phyloP scores from a whole-genome alignment of 2,888 invertebrate species.

The Mythimna ferrago region DNA sequence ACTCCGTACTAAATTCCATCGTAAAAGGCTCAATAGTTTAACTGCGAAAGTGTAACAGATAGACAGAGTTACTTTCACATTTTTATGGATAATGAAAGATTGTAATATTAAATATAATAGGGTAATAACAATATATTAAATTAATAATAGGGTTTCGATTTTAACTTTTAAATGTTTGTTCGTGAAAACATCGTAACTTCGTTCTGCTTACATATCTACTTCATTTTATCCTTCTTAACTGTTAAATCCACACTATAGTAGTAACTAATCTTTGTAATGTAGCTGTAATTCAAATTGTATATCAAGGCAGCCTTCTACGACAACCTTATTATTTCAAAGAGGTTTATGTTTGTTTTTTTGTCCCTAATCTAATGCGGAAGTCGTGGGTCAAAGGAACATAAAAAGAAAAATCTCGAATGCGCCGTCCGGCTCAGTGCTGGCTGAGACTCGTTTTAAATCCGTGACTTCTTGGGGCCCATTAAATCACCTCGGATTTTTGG shows the following conservation, averaged over 20 bases:
- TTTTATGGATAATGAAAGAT: no score
- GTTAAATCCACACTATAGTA: neutral
- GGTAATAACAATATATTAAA: no score
- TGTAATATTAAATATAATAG: no score
- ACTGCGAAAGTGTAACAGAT: no score
- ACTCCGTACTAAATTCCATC: no score
- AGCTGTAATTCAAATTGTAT: neutral
- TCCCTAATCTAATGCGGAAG: slow-evolving; percentile 64
- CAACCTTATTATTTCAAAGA: slow-evolving; percentile 23
- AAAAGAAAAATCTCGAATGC: slow-evolving; percentile 67
- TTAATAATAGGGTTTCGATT: neutral
- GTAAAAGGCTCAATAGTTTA: no score
- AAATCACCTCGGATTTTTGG: slow-evolving; percentile 81
- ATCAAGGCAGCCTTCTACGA: neutral
- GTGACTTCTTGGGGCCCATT: slow-evolving; percentile 72
- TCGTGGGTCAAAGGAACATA: slow-evolving; percentile 65
- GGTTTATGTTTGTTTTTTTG: slow-evolving; percentile 17
- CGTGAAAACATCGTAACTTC: neutral
- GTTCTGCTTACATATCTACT: neutral
- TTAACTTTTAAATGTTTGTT: no score
- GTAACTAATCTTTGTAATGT: neutral
- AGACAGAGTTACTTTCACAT: no score
- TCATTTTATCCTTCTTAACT: neutral
- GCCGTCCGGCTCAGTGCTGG: slow-evolving; percentile 59
- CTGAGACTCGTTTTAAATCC: slow-evolving; percentile 71